These are phyloP conservation scores for Hiodon alosoides DNA, from an alignment of 2,113 vertebrate genomes.

Conservation along the genomic window DNA sequence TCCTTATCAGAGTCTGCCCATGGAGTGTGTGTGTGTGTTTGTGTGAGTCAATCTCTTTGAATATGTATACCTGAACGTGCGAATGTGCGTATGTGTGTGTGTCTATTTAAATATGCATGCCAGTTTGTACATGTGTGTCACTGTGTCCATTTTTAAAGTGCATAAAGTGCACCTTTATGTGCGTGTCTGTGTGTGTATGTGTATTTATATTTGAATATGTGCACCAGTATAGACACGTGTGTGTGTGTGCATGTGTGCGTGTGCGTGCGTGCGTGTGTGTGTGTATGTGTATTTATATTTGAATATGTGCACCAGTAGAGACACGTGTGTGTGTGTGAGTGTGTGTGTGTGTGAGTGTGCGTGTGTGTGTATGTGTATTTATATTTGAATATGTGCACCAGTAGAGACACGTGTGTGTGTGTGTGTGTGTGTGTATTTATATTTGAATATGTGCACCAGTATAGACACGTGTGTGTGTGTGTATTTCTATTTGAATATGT, in stretches of 20 bases:
- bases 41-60: background rate
- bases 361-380: slow-evolving; percentile 8
- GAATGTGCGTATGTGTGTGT: background rate
- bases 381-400: slow-evolving; percentile 13
- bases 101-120: background rate
- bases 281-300: background rate
- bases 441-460: no score
- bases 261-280: background rate
- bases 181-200: background rate
- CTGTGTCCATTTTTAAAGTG: background rate
- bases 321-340: slow-evolving; percentile 7
- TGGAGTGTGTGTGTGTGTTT: slow-evolving; percentile 15
- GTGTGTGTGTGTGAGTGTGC: slow-evolving; percentile 2
- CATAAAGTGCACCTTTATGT: background rate
- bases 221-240: background rate
- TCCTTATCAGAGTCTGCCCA: slow-evolving; percentile 35
- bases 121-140: background rate
- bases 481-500: background rate
- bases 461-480: background rate
- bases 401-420: no score
- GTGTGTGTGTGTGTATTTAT: background rate
- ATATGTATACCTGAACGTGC: background rate
- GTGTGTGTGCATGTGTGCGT: background rate
- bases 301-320: background rate
- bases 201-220: background rate